phyloP scores from a whole-genome alignment of 92 coral and sea anemone species.

The Pocillopora meandrina region DNA sequence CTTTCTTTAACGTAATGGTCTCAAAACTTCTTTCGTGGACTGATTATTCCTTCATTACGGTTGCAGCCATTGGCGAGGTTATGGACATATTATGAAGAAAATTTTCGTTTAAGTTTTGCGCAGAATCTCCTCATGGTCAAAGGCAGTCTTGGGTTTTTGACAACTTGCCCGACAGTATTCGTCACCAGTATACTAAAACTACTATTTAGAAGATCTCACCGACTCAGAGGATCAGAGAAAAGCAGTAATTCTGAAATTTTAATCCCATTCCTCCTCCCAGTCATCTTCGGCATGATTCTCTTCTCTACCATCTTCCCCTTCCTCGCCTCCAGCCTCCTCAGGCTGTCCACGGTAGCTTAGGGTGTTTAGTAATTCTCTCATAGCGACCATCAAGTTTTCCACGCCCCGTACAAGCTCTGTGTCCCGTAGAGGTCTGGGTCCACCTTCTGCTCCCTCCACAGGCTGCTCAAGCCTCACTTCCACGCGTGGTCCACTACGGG shows the following conservation, averaged over 20 bases:
- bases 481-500: slow-evolving; percentile 58
- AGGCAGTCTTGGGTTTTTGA: neutral
- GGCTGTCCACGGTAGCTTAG: slow-evolving; percentile 87
- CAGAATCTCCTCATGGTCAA: no score
- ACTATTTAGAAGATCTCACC: neutral
- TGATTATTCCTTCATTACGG: no score
- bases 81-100: no score
- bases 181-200: neutral
- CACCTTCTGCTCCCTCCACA: slow-evolving; percentile 82
- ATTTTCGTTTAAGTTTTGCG: no score
- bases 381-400: slow-evolving; percentile 91
- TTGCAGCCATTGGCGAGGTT: no score
- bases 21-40: no score
- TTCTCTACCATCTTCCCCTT: slow-evolving; percentile 64
- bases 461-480: slow-evolving; percentile 61
- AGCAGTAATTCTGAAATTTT: neutral
- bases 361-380: slow-evolving; percentile 93
- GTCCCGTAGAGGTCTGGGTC: slow-evolving; percentile 86
- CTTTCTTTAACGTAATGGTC: no score
- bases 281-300: slow-evolving; percentile 69
- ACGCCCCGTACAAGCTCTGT: slow-evolving; percentile 92
- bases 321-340: slow-evolving; percentile 62
- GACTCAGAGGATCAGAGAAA: neutral
- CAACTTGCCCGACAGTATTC: neutral
- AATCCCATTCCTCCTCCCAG: slow-evolving; percentile 33